phyloP scores from a whole-genome alignment of 92 coral and sea anemone species.

The Zoanthus gigantus region DNA sequence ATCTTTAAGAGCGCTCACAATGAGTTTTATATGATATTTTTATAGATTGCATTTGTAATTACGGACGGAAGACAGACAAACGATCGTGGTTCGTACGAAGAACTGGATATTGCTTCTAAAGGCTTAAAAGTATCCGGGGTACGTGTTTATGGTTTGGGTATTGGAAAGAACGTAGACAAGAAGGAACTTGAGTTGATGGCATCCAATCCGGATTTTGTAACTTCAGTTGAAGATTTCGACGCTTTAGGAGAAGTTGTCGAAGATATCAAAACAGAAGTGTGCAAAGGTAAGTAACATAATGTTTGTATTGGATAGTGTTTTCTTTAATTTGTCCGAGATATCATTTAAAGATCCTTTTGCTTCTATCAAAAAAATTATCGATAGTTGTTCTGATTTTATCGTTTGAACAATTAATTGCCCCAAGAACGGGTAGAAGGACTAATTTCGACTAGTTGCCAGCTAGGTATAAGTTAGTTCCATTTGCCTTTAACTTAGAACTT shows the following conservation, averaged over 20 bases:
- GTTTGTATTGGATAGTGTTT: not conserved
- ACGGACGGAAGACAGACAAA: conserved; percentile 26
- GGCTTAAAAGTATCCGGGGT: conserved; percentile 9
- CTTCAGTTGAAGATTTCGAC: not conserved
- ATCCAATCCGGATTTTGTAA: conserved; percentile 34
- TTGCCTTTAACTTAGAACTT: too few species aligned
- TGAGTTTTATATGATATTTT: not conserved
- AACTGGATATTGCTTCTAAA: conserved; percentile 17
- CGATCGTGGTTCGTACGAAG: conserved; percentile 20
- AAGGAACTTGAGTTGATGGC: conserved; percentile 10
- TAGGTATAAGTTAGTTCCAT: too few species aligned
- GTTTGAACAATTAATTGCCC: too few species aligned
- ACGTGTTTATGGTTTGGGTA: conserved; percentile 11
- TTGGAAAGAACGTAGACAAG: conserved; percentile 10
- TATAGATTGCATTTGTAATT: conserved; percentile 30
- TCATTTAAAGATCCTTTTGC: too few species aligned
- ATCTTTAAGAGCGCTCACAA: not conserved
- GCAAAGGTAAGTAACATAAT: not conserved
- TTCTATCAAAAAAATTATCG: too few species aligned
- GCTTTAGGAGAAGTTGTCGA: conserved; percentile 27
- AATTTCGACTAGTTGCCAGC: too few species aligned
- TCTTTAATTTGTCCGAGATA: too few species aligned
- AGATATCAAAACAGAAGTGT: conserved; percentile 30
- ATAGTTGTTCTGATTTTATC: too few species aligned
- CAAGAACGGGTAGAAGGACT: too few species aligned